Base-by-base conservation (phyloP, 2,797 vertebrate genomes). In the Brachyalestes nurse region DNA sequence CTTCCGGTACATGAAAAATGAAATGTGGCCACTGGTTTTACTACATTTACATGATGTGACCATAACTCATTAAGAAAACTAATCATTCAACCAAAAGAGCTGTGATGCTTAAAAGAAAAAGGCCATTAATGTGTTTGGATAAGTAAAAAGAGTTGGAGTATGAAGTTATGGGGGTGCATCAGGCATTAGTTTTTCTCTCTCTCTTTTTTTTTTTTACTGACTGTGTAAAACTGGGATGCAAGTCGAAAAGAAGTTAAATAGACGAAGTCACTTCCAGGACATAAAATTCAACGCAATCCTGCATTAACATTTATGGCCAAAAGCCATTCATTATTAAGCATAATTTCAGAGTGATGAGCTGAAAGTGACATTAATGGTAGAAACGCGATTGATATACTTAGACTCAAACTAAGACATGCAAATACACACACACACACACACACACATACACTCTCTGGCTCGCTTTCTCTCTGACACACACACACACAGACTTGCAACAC, bases 331-430 rank as follows among this genome's bases (percentile, higher is more conserved):
- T 95, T 94, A 95, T 95, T 94, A 89, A 95, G 91, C 87, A 91
- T 92, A 91, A 95, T 95, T 92, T 93, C 90, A 92, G 92, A 91
- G 92, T 93, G 95, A 95, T 94, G 93, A 95, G 93, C 90, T 91
- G 92, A 91, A 92, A 94, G 93, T 94, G 94, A 95, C 94, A 95
- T 93, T 95, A 95, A 95, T 95, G 94, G 94, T 89, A 89, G 92
- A 78, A 90, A 92, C 88, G 88, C 92, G 93, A 94, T 93, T 93
- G 93, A 95, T 49, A 66, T 66, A 66, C 64, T 66, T 66, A 49
- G n/a, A 62, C 69, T 47, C 81, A 70, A 79, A 86, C 84, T 87
- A 88, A 82, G 84, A 75, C 57, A 85, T 53, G 81, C 85, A 65
- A 84, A 81, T 66, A 10, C 0, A 25, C 71, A 74, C 66, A 47